These are phyloP conservation scores for Acromyrmex charruanus DNA, from an alignment of 1,140 invertebrate species.

Conservation along the genomic window DNA sequence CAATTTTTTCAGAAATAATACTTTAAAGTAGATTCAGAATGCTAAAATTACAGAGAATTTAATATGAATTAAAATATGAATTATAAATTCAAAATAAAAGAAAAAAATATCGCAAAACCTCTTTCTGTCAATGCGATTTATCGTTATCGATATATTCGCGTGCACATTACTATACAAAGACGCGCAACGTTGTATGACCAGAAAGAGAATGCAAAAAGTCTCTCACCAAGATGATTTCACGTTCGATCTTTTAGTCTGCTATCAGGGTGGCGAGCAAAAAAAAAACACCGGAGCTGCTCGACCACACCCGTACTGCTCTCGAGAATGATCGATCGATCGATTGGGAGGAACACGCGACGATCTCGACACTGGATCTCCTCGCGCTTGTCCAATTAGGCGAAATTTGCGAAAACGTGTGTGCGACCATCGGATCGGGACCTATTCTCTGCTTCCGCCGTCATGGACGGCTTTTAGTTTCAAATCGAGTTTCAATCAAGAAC, in stretches of 20 bases:
- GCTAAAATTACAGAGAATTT: neutral
- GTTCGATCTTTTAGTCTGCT: conserved; percentile 24
- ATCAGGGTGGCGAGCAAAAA: conserved; percentile 50
- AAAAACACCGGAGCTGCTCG: conserved; percentile 6
- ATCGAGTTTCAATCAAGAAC: conserved; percentile 29
- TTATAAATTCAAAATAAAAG: neutral
- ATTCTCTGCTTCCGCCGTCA: conserved; percentile 11
- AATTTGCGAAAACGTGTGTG: conserved; percentile 72
- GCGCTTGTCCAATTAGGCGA: conserved; percentile 75
- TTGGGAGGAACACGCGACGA: conserved; percentile 59
- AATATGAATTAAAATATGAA: neutral
- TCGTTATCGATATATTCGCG: conserved; percentile 6
- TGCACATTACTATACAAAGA: conserved; percentile 3
- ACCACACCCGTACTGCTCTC: conserved; percentile 49
- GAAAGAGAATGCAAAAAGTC: conserved; percentile 37
- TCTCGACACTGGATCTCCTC: conserved; percentile 58
- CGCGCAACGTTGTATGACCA: conserved; percentile 11
- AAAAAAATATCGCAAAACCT: neutral
- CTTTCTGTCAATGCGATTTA: conserved; percentile 14
- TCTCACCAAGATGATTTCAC: conserved; percentile 17
- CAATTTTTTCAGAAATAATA: neutral
- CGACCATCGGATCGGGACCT: neutral
- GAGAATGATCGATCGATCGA: conserved; percentile 71
- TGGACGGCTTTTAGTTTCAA: conserved; percentile 36
- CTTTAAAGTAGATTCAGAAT: neutral